Percentiles rank a stretch among this genome's conserved stretches.
Evolutionary conservation across 2,113 vertebrate genomes (phyloP).

Genomic region (Chaetodon trifascialis): DNA sequence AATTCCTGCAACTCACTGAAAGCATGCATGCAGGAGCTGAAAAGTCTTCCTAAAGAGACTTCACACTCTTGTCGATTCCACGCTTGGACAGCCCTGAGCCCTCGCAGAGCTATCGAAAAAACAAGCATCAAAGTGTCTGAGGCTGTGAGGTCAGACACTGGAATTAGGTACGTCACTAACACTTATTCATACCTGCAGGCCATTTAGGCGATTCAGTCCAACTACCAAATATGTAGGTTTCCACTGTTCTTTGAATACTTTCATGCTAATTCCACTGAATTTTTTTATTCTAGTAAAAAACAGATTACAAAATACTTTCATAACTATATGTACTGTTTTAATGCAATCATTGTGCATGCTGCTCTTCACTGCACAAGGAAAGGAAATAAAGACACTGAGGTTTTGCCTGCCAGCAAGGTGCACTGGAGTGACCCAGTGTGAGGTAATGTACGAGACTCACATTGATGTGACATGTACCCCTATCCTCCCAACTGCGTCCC

Average conservation of each 20-base stretch:
- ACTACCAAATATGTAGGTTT: constrained; percentile 21
- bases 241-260: neutral
- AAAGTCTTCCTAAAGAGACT: constrained; percentile 31
- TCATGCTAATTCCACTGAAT: neutral
- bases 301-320: neutral
- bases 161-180: constrained; percentile 52
- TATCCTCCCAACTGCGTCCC: constrained; percentile 17
- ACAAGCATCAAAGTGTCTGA: constrained; percentile 52
- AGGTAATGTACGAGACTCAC: constrained; percentile 7
- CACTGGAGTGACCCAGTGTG: constrained; percentile 30
- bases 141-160: constrained; percentile 34
- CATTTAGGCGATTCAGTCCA: constrained; percentile 17
- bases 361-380: neutral
- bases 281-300: neutral
- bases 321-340: neutral
- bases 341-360: neutral
- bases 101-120: constrained; percentile 35
- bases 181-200: constrained; percentile 41
- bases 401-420: neutral
- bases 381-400: neutral
- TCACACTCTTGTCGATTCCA: constrained; percentile 16
- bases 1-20: constrained; percentile 9
- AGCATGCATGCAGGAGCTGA: constrained; percentile 24
- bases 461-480: constrained; percentile 38
- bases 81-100: constrained; percentile 36